Percentiles rank a stretch among this genome's conserved stretches.
Evolutionary conservation across 2,888 invertebrate species (phyloP).

Genomic region (Saturnia japonica): DNA sequence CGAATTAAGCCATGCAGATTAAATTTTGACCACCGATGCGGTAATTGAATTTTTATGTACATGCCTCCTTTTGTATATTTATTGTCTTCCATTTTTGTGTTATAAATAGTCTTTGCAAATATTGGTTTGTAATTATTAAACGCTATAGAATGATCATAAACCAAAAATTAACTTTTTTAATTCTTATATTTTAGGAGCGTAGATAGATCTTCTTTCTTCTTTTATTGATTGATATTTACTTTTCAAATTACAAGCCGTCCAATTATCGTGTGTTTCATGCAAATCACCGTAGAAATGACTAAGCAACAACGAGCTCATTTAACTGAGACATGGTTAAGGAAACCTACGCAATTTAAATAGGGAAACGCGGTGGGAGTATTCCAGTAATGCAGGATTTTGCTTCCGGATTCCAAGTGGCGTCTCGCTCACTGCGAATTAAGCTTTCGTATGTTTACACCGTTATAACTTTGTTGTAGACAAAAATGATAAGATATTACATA

Average conservation of each 20-base stretch:
- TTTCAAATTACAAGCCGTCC: not conserved
- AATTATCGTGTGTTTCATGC: not conserved
- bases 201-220: too few species aligned
- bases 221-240: too few species aligned
- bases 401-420: conserved; percentile 30
- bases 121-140: too few species aligned
- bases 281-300: conserved; percentile 2
- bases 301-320: conserved; percentile 32
- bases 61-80: too few species aligned
- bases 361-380: conserved; percentile 56
- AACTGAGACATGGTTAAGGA: conserved; percentile 45
- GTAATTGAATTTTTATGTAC: too few species aligned
- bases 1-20: too few species aligned
- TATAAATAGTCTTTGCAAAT: too few species aligned
- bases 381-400: conserved; percentile 40
- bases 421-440: conserved; percentile 10
- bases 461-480: conserved; percentile 36
- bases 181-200: too few species aligned
- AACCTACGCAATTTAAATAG: conserved; percentile 62
- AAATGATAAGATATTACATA: not conserved
- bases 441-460: conserved; percentile 30
- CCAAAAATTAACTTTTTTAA: too few species aligned
- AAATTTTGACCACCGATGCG: too few species aligned
- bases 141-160: too few species aligned
- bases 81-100: too few species aligned